These are phyloP conservation scores for Microplitis demolitor DNA, from an alignment of 1,140 invertebrate species.

Conservation along the genomic window DNA sequence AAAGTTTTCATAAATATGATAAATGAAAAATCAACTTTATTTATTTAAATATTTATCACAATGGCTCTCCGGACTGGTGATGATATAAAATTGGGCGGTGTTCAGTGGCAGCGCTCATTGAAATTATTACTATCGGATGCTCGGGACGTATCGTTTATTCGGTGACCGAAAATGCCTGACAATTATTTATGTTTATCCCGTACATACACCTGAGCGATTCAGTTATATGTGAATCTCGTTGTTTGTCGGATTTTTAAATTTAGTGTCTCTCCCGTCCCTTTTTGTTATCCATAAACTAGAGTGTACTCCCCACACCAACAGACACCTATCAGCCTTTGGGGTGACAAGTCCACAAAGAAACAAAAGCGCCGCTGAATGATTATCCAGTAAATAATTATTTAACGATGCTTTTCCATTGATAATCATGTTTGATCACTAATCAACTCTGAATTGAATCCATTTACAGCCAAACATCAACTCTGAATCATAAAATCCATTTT, in stretches of 20 bases:
- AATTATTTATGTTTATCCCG: conserved; percentile 26
- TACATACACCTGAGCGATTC: neutral
- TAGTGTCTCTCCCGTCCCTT: neutral
- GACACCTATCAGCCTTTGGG: neutral
- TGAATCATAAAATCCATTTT: no score
- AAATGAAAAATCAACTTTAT: neutral
- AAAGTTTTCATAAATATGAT: no score
- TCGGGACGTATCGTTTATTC: conserved; percentile 6
- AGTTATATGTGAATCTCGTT: neutral
- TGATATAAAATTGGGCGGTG: neutral
- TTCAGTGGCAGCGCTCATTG: neutral
- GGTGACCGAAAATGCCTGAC: conserved; percentile 12
- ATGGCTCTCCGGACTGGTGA: neutral
- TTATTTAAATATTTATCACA: conserved; percentile 1
- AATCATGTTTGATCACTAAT: neutral
- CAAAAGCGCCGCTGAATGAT: neutral
- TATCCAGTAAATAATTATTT: neutral
- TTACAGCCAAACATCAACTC: no score
- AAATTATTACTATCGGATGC: conserved; percentile 22
- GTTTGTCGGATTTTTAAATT: conserved; percentile 19
- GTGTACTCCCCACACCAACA: neutral
- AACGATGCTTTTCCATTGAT: neutral
- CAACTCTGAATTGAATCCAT: no score
- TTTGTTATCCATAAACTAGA: neutral
- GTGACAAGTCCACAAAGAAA: neutral